These are phyloP conservation scores for Caenorhabditis sp. DNA, from an alignment of 2,888 invertebrate species.

Conservation along the genomic window DNA sequence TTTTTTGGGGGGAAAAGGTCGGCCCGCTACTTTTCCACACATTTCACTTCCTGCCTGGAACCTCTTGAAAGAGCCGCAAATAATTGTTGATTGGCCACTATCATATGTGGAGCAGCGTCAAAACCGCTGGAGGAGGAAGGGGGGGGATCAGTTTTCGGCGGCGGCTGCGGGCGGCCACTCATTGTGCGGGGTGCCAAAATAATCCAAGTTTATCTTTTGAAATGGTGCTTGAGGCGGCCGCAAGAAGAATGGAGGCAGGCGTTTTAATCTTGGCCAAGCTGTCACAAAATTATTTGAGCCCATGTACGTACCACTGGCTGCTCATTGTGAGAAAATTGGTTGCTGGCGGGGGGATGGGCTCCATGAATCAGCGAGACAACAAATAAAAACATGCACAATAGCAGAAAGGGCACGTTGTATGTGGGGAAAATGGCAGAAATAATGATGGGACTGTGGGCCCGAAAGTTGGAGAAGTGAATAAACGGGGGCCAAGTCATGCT, in stretches of 20 bases:
- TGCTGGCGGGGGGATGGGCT: background rate
- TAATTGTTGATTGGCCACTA: slow-evolving; percentile 52
- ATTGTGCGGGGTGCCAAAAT: slow-evolving; percentile 52
- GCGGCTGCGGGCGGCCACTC: slow-evolving; percentile 38
- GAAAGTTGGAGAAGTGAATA: too few species aligned
- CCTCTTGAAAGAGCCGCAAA: slow-evolving; percentile 36
- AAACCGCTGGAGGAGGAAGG: slow-evolving; percentile 23
- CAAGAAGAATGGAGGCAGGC: slow-evolving; percentile 37
- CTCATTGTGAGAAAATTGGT: slow-evolving; percentile 44
- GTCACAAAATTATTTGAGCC: slow-evolving; percentile 47
- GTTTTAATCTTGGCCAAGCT: slow-evolving; percentile 54
- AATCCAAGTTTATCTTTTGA: slow-evolving; percentile 60
- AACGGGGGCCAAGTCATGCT: too few species aligned
- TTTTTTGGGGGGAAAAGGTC: background rate
- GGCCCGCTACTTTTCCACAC: background rate
- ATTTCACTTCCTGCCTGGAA: slow-evolving; percentile 14
- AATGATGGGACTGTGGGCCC: background rate
- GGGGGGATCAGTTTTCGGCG: slow-evolving; percentile 49
- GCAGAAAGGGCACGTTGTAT: background rate
- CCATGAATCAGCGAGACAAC: slow-evolving; percentile 37
- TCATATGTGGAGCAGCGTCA: slow-evolving; percentile 23
- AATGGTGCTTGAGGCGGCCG: slow-evolving; percentile 42
- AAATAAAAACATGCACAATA: slow-evolving; percentile 31
- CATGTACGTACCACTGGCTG: slow-evolving; percentile 12
- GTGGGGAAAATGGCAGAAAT: too few species aligned